Evolutionary conservation across 2,797 vertebrate species (phyloP), one percentile per base, ranked within the genome.

Genomic region (Cyprinodon diabolis): DNA sequence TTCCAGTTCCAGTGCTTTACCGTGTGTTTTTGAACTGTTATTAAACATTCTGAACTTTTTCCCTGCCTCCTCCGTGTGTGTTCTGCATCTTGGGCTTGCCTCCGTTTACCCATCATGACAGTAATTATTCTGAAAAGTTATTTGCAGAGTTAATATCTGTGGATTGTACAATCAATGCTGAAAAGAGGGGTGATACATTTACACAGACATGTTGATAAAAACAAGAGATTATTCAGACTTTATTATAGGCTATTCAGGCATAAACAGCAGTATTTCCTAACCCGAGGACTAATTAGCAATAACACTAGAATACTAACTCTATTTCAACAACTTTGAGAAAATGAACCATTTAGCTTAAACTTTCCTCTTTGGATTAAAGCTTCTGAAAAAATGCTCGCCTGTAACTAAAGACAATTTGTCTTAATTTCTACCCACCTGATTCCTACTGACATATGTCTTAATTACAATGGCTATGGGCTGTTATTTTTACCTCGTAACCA

Each of bases 391-490:
- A 45, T 12, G 8, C 48, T 23, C 8, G 35, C n/a, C 1, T 69
- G 71, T 58, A 30, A 55, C 71, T 48, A 45, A 25, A 23, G 13
- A 12, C 75, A 72, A 71, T 84, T 72, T 70, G 66, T 76, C 84
- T 83, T 72, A 67, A 76, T 80, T 87, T 52, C 78, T 62, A 82
- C 79, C 67, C 43, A 17, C 51, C 80, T 83, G 66, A 80, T 86
- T 80, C 62, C 21, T 45, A 43, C 11, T 19, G 72, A 80, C 73
- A 69, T 70, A 82, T 77, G 79, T 86, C n/a, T n/a, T 87, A 79
- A 87, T 86, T 89, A 84, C 82, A 89, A 79, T 51, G 71, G 66
- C 85, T 74, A 48, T 13, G 56, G 80, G 90, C 81, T 88, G 79
- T 88, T 86, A 48, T 63, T 17, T 77, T 62, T 66, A 65, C 75